phyloP scores from a whole-genome alignment of 2,113 vertebrate genomes.

The Anarrhichthys ocellatus region DNA sequence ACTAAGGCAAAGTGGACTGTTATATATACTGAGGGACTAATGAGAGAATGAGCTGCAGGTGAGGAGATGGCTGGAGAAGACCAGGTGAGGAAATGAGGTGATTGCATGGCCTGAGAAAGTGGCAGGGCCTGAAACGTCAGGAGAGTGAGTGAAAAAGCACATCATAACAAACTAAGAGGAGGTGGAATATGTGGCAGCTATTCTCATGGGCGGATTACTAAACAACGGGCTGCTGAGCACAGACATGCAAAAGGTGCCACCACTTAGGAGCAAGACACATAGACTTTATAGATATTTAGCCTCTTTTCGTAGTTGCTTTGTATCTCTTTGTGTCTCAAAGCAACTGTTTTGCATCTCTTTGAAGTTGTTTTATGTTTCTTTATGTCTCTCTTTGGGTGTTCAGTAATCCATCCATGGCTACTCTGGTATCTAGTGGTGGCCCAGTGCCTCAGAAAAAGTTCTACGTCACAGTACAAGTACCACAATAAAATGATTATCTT shows the following conservation, averaged over 20 bases:
- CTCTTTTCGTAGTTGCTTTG: neutral
- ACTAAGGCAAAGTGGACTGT: neutral
- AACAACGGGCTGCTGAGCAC: neutral
- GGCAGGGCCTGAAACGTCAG: neutral
- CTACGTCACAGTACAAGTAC: neutral
- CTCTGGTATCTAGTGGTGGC: neutral
- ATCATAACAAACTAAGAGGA: neutral
- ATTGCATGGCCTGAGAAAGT: neutral
- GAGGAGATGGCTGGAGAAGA: neutral
- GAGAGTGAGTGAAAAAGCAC: neutral
- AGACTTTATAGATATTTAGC: neutral
- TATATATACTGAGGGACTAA: neutral
- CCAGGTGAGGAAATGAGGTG: neutral
- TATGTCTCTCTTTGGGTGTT: no score
- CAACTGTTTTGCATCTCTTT: no score
- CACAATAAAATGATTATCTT: neutral
- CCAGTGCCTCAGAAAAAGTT: neutral
- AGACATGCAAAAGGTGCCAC: no score
- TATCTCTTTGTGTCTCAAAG: no score
- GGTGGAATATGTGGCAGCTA: neutral
- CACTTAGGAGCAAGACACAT: neutral
- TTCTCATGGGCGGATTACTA: neutral
- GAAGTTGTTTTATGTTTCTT: no score
- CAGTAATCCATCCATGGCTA: no score
- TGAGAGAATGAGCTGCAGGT: neutral